Evolutionary conservation across 2,888 invertebrate species (phyloP).

Genomic region (Koerneria pararmatus): DNA sequence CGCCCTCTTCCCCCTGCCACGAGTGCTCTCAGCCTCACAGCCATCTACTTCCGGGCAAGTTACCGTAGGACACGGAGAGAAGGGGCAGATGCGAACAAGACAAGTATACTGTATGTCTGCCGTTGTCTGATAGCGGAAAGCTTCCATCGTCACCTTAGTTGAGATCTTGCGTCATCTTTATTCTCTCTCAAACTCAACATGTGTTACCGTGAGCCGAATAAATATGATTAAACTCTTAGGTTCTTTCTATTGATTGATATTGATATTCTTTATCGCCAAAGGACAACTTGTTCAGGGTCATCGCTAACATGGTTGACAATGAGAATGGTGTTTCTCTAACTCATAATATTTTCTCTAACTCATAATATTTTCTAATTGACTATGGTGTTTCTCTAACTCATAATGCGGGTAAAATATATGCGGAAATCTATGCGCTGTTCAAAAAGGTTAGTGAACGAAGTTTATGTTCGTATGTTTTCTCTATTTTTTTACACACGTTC

Average conservation of each 20-base stretch:
- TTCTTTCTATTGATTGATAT: not conserved
- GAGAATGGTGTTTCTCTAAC: no score
- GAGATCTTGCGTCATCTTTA: not conserved
- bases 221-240: not conserved
- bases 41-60: conserved; percentile 53
- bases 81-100: conserved; percentile 57
- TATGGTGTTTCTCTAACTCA: no score
- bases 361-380: no score
- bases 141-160: conserved; percentile 53
- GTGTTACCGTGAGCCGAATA: not conserved
- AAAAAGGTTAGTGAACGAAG: no score
- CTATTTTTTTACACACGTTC: no score
- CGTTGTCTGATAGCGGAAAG: conserved; percentile 60
- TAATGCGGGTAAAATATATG: no score
- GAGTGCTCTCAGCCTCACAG: conserved; percentile 37
- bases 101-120: conserved; percentile 59
- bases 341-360: no score
- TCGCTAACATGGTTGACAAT: no score
- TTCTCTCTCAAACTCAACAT: not conserved
- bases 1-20: conserved; percentile 27
- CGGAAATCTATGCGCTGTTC: no score
- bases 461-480: no score
- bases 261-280: no score
- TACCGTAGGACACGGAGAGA: conserved; percentile 52
- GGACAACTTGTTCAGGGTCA: no score